phyloP scores from a whole-genome alignment of 2,113 vertebrate genomes.

The Romanogobio albipinnatus region DNA sequence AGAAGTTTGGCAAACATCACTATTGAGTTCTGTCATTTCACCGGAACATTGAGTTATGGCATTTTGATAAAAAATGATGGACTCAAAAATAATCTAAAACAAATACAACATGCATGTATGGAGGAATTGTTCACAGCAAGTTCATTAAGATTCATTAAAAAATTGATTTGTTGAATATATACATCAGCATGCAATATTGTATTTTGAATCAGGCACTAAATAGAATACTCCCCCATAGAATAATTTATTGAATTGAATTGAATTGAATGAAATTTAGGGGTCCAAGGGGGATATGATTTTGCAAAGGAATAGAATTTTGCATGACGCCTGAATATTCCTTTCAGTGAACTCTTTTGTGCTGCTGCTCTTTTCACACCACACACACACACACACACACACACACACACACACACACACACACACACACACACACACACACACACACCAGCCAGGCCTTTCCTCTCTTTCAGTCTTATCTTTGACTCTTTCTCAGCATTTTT shows the following conservation, averaged over 20 bases:
- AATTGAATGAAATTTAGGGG: background rate
- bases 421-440: no score
- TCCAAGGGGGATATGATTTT: background rate
- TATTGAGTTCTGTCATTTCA: background rate
- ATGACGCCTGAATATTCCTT: background rate
- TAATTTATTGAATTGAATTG: no score
- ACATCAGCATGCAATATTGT: background rate
- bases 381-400: no score
- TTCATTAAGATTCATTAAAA: background rate
- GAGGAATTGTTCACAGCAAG: background rate
- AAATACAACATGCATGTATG: background rate
- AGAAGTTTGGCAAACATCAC: background rate
- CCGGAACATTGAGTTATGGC: background rate
- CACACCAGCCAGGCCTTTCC: background rate
- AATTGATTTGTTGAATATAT: background rate
- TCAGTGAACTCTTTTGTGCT: constrained; percentile 14
- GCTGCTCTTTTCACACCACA: constrained; percentile 23
- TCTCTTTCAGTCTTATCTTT: constrained; percentile 31
- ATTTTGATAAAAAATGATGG: background rate
- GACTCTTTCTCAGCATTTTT: background rate
- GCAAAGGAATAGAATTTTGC: background rate
- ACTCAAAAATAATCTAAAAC: background rate
- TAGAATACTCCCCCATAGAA: background rate
- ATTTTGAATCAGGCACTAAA: constrained; percentile 1
- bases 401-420: no score